Percentiles rank a stretch among this genome's conserved stretches.
These are phyloP conservation scores for Dendroctonus ponderosae DNA, from an alignment of 1,140 invertebrate genomes.

Conservation along the genomic window DNA sequence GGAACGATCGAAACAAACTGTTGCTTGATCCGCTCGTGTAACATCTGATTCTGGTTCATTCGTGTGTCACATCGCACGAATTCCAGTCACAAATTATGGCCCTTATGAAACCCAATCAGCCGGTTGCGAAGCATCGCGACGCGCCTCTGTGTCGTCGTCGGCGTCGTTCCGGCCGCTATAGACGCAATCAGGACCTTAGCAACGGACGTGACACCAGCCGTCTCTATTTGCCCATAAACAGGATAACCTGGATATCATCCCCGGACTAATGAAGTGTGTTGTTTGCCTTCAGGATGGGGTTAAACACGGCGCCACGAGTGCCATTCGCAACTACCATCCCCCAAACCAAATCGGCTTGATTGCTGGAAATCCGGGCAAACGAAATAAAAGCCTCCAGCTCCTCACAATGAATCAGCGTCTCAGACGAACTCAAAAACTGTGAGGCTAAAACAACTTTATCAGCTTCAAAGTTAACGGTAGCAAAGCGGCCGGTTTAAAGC, in stretches of 20 bases:
- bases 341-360: conserved; percentile 15
- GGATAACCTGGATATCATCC: conserved; percentile 47
- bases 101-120: not conserved
- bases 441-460: no score
- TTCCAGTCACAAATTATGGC: not conserved
- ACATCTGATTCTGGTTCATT: no score
- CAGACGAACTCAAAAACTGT: no score
- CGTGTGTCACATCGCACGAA: not conserved
- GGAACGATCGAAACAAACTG: no score
- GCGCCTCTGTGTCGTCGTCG: conserved; percentile 23
- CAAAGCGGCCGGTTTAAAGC: no score
- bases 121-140: conserved; percentile 4
- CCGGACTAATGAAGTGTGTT: conserved; percentile 46
- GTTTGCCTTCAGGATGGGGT: conserved; percentile 43
- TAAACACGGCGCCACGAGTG: conserved; percentile 30
- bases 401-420: no score
- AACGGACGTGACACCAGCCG: conserved; percentile 41
- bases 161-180: conserved; percentile 18
- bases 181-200: conserved; percentile 39
- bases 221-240: conserved; percentile 47
- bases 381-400: no score
- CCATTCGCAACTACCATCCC: conserved; percentile 11
- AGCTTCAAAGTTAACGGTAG: no score
- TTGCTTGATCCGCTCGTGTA: no score
- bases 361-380: not conserved